Percentiles rank a stretch among this genome's conserved stretches.
Evolutionary conservation across 2,797 vertebrate genomes (phyloP).

Genomic region (Neopelma chrysocephalum): DNA sequence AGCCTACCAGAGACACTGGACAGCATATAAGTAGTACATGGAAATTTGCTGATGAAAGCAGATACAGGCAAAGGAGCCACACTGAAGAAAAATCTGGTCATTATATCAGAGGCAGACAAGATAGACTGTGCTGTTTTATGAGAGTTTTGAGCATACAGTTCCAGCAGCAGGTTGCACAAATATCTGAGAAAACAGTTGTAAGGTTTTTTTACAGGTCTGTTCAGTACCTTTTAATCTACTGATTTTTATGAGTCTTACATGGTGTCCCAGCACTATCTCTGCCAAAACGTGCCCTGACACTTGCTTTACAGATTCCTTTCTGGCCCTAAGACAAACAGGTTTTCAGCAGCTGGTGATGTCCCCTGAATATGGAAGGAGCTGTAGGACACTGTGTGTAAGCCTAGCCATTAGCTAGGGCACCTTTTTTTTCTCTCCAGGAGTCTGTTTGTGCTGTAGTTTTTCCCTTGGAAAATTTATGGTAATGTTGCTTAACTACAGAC

Average conservation of each 20-base stretch:
- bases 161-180: background rate
- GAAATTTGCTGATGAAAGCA: background rate
- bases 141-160: background rate
- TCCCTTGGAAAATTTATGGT: background rate
- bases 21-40: accelerated
- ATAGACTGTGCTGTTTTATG: background rate
- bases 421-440: background rate
- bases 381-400: background rate
- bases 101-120: background rate
- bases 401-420: background rate
- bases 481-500: background rate
- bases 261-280: background rate
- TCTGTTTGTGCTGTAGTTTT: background rate
- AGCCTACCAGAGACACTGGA: background rate
- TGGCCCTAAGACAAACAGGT: background rate
- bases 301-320: background rate
- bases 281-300: background rate
- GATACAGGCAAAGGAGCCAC: background rate
- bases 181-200: background rate
- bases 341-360: background rate
- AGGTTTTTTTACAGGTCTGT: background rate
- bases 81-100: background rate
- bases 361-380: background rate
- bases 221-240: background rate
- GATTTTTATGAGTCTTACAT: background rate